These are phyloP conservation scores for Brachionus sp. DNA, from an alignment of 1,140 invertebrate genomes.

Conservation along the genomic window DNA sequence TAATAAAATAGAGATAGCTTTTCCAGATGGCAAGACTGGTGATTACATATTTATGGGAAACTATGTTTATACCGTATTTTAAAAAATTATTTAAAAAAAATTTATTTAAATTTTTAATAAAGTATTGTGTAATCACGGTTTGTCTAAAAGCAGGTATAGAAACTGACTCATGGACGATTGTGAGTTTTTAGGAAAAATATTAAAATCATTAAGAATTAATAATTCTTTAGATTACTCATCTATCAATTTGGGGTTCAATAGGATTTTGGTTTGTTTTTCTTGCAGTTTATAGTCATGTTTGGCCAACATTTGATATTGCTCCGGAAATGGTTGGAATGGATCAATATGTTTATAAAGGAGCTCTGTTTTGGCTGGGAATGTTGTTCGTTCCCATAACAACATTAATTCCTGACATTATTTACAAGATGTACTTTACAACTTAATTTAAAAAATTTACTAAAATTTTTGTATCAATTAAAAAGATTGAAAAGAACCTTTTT, in stretches of 20 bases:
- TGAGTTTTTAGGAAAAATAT: background rate
- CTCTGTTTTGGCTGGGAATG: slow-evolving; percentile 88
- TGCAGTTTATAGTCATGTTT: slow-evolving; percentile 82
- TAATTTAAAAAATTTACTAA: background rate
- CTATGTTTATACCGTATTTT: slow-evolving; percentile 76
- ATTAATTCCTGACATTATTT: slow-evolving; percentile 77
- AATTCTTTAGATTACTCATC: slow-evolving; percentile 63
- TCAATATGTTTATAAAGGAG: slow-evolving; percentile 49
- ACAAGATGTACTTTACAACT: slow-evolving; percentile 17
- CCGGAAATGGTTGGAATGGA: slow-evolving; percentile 77
- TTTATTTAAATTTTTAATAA: background rate
- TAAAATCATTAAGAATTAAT: background rate
- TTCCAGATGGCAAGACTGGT: slow-evolving; percentile 70
- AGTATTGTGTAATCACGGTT: slow-evolving; percentile 90
- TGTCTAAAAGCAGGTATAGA: slow-evolving; percentile 94
- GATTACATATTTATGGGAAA: slow-evolving; percentile 93
- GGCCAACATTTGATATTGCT: slow-evolving; percentile 77
- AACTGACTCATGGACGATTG: slow-evolving; percentile 84
- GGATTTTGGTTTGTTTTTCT: slow-evolving; percentile 88
- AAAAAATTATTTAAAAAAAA: background rate
- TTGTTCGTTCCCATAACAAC: slow-evolving; percentile 80
- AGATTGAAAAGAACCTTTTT: slow-evolving; percentile 77
- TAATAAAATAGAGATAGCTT: slow-evolving; percentile 63
- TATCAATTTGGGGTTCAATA: slow-evolving; percentile 94
- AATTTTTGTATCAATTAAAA: slow-evolving; percentile 49